Base-by-base conservation (phyloP, 2,888 invertebrate genomes). In the Rhagonycha lutea region DNA sequence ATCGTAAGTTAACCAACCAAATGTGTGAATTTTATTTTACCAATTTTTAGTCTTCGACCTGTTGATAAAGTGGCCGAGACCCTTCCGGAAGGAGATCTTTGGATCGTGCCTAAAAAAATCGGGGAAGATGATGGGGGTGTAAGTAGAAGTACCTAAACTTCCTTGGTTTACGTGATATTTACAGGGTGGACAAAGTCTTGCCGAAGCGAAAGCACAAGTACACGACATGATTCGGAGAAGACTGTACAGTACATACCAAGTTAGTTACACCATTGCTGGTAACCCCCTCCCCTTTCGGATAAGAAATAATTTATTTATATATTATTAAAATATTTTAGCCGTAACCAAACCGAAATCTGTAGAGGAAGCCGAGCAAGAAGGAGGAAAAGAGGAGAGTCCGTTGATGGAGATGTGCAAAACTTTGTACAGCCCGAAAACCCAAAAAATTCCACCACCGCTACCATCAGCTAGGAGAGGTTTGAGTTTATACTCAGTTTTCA, bases 361-460 rank as follows among this genome's bases (percentile, higher is more conserved):
- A 1, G 47, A 47, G 7, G 47, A 47, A 47, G n/a, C n/a, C n/a
- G 47, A 47, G n/a, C n/a, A 8, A n/a, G 7, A 7, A n/a, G 47
- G 47, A n/a, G 47, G 47, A 3, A 32, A 14, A 61, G 65, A 24
- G 11, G 68, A 61, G 18, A n/a, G 11, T 65, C 24, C 63, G 7
- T 12, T 65, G 18, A 65, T 65, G 63, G 23, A 24, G 11, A 65
- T 26, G 23, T 65, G 79, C 61, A 72, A 70, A 69, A 65, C 62
- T n/a, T 14, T 79, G 2, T 79, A 76, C 18, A 68, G 61, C 8
- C 68, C 77, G 8, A 74, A 65, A 68, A 78, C 70, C 9, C 68
- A 77, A 69, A 74, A 76, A 67, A 79, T 80, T 28, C 67, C 78
- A 61, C 78, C 78, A 32, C 80, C 80, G 1, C 29, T 80, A 63